Conservation (phyloP, 2,888 invertebrate species). For the Leptogaster cylindrica region DNA sequence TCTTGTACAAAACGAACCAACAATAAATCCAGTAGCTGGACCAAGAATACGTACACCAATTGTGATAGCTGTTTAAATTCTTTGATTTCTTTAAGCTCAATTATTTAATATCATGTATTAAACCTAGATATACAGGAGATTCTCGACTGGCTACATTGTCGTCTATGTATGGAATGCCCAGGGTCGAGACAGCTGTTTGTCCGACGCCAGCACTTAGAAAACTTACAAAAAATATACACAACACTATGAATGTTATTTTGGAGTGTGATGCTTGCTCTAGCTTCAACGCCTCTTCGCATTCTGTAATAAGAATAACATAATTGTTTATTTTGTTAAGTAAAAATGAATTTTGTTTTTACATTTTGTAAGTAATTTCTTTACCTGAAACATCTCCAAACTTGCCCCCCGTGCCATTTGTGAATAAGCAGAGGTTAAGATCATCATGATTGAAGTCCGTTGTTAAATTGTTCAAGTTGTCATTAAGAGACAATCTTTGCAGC, state of each 20-base stretch:
- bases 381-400: conserved; percentile 43
- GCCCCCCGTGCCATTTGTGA: conserved; percentile 44
- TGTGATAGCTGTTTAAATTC: conserved; percentile 74
- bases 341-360: conserved; percentile 22
- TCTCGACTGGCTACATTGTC: conserved; percentile 92
- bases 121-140: conserved; percentile 87
- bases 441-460: conserved; percentile 49
- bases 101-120: not conserved
- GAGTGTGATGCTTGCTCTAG: conserved; percentile 73
- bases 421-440: conserved; percentile 59
- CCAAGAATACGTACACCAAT: conserved; percentile 91
- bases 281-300: conserved; percentile 69
- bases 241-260: conserved; percentile 79
- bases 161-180: conserved; percentile 92
- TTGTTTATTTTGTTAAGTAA: too few relatives aligned
- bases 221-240: conserved; percentile 87
- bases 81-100: conserved; percentile 4
- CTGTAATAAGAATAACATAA: conserved; percentile 47
- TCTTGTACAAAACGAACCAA: conserved; percentile 87
- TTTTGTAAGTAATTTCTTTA: conserved; percentile 3
- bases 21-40: conserved; percentile 87
- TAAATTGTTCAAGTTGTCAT: conserved; percentile 46
- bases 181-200: conserved; percentile 89
- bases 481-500: not conserved
- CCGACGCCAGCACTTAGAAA: conserved; percentile 89